These are phyloP conservation scores for Phaethornis superciliosus DNA, from an alignment of 2,113 vertebrate species.

Conservation along the genomic window DNA sequence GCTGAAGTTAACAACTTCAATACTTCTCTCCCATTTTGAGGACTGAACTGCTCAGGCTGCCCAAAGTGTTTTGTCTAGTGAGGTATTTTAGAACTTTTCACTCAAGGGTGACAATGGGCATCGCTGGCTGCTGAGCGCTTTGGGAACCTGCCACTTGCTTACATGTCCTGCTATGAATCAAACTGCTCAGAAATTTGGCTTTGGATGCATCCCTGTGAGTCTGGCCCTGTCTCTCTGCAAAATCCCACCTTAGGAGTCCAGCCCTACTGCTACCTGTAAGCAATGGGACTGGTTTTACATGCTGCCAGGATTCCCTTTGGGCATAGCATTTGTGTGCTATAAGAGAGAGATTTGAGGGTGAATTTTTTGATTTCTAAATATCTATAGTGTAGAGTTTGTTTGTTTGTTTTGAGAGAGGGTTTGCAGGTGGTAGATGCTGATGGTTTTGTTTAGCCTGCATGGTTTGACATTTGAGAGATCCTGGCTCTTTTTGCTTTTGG, in stretches of 20 bases:
- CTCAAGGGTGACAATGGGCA: neutral
- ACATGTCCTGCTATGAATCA: neutral
- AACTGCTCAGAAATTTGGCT: neutral
- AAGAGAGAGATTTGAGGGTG: neutral
- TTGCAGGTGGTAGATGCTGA: conserved; percentile 35
- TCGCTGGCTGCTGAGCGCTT: neutral
- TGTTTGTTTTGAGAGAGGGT: neutral
- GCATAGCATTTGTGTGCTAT: neutral
- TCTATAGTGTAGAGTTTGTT: accelerated
- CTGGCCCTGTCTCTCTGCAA: neutral
- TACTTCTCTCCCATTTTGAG: neutral
- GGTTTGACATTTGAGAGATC: conserved; percentile 22
- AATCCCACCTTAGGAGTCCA: neutral
- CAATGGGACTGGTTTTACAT: neutral
- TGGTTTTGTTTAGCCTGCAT: conserved; percentile 10
- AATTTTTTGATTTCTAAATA: neutral
- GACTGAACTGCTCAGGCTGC: neutral
- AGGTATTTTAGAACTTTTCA: neutral
- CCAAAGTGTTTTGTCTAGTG: neutral
- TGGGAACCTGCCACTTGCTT: neutral
- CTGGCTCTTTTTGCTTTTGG: conserved; percentile 8
- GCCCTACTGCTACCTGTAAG: neutral
- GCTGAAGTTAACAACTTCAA: neutral
- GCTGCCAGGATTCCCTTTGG: neutral
- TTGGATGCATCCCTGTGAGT: neutral